Evolutionary conservation across 1,140 invertebrate species (phyloP).

Genomic region (Sycophaga agraensis): DNA sequence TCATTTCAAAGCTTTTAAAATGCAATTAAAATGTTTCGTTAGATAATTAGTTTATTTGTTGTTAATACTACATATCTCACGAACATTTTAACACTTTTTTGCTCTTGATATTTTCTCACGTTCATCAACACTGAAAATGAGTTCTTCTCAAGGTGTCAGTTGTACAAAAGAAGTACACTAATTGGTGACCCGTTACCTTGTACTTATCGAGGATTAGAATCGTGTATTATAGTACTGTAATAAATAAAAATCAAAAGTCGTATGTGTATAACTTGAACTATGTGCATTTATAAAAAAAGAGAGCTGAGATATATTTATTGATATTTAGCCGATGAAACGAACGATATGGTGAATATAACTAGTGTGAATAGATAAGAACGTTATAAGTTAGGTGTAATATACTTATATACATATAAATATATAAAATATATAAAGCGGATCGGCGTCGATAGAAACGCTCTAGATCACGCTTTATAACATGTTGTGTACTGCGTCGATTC

Average conservation of each 20-base stretch:
- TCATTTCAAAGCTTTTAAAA: too few relatives aligned
- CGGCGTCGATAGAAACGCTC: background rate
- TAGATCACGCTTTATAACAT: slow-evolving; percentile 12
- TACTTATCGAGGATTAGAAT: background rate
- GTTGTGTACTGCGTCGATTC: slow-evolving; percentile 10
- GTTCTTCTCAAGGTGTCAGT: too few relatives aligned
- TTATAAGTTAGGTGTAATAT: slow-evolving; percentile 12
- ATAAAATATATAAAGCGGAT: slow-evolving; percentile 15
- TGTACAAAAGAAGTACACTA: too few relatives aligned
- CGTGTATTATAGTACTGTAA: slow-evolving; percentile 24
- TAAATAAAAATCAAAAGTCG: slow-evolving; percentile 23
- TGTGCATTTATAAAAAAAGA: slow-evolving; percentile 28
- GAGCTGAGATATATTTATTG: slow-evolving; percentile 30
- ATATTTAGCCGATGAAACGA: slow-evolving; percentile 23
- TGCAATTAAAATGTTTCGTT: too few relatives aligned
- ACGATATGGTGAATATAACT: slow-evolving; percentile 31
- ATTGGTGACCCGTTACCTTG: too few relatives aligned
- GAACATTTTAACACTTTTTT: too few relatives aligned
- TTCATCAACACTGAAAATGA: too few relatives aligned
- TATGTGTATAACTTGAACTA: slow-evolving; percentile 18
- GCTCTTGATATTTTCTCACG: too few relatives aligned
- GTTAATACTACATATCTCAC: too few relatives aligned
- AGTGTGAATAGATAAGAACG: slow-evolving; percentile 39
- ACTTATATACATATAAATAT: slow-evolving; percentile 4
- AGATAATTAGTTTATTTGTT: too few relatives aligned